Conservation (phyloP, 2,888 invertebrate genomes). For the Heliconius cydno region DNA sequence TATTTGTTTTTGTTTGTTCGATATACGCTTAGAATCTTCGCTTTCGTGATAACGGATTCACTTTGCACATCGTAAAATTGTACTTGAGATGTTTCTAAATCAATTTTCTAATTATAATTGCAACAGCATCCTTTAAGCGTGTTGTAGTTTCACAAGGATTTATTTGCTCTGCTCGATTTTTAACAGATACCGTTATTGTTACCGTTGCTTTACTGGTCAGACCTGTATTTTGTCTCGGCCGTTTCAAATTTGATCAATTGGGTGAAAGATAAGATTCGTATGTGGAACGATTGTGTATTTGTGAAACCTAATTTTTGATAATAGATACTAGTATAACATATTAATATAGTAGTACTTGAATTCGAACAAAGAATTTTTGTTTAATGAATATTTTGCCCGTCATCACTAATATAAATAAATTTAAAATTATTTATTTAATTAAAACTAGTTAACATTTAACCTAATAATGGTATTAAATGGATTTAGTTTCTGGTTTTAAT, state of each 20-base stretch:
- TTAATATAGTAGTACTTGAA: background rate
- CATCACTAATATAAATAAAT: background rate
- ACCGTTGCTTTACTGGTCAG: constrained; percentile 79
- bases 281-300: constrained; percentile 37
- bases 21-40: background rate
- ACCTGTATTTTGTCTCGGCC: constrained; percentile 75
- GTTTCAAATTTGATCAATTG: constrained; percentile 68
- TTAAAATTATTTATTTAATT: background rate
- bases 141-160: constrained; percentile 60
- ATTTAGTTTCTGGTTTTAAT: background rate
- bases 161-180: constrained; percentile 74
- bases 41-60: constrained; percentile 6
- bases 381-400: background rate
- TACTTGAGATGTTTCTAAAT: background rate
- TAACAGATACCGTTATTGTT: constrained; percentile 75
- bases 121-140: constrained; percentile 30
- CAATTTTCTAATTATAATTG: constrained; percentile 20
- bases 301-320: constrained; percentile 60
- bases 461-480: background rate
- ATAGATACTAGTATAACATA: constrained; percentile 47
- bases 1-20: constrained; percentile 47
- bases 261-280: constrained; percentile 52
- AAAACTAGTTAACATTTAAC: background rate
- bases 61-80: constrained; percentile 1
- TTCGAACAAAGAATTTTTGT: background rate